phyloP scores from a whole-genome alignment of 2,113 vertebrate species.

The Cephalopterus ornatus region DNA sequence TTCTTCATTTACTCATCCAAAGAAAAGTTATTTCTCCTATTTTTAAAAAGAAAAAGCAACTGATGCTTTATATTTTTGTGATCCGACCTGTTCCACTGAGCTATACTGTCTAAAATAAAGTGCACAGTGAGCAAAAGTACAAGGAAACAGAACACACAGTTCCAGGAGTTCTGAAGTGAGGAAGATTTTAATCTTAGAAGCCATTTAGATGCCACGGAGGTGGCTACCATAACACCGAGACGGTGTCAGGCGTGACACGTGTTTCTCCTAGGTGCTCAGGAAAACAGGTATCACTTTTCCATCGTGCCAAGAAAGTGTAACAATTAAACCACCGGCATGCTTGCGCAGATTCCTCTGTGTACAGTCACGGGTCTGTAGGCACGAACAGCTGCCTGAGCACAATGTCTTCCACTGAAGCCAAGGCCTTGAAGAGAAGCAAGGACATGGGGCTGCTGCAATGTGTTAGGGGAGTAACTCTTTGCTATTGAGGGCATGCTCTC shows the following conservation, averaged over 20 bases:
- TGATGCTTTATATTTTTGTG: neutral
- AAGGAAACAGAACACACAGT: neutral
- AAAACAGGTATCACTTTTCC: neutral
- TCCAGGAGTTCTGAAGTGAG: neutral
- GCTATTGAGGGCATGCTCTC: neutral
- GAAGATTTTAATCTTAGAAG: constrained; percentile 23
- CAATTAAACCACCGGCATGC: neutral
- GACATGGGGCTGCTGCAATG: accelerated
- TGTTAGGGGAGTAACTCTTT: neutral
- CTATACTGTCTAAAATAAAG: neutral
- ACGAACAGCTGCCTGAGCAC: neutral
- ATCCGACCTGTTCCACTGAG: neutral
- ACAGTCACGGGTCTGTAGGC: neutral
- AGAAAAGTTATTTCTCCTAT: neutral
- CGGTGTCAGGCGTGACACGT: neutral
- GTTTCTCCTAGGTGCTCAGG: neutral
- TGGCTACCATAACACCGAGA: neutral
- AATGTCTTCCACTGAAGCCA: neutral
- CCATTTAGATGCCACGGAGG: neutral
- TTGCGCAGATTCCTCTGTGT: neutral
- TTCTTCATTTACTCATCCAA: neutral
- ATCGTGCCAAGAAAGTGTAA: neutral
- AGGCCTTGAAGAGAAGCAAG: neutral
- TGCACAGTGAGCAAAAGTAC: neutral
- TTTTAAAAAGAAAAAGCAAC: neutral